Base-by-base conservation (phyloP, 2,797 vertebrate species). In the Lophotriccus pileatus region DNA sequence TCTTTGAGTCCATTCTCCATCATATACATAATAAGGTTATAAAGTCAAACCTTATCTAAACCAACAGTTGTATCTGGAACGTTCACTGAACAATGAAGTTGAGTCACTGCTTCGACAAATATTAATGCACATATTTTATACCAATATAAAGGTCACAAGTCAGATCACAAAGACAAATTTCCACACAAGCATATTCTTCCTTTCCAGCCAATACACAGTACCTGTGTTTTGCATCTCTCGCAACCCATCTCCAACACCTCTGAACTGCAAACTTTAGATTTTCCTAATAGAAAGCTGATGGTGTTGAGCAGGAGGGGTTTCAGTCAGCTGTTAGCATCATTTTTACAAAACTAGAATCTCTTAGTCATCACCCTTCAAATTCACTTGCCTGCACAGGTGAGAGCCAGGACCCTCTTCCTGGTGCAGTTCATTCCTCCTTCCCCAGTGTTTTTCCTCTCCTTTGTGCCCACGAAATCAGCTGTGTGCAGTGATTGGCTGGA, bases 261-360 rank as follows among this genome's bases (percentile, higher is more conserved):
- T 1, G 1, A 1, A 0, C 32, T 49, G 30, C 22, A 77, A 55
- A 70, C 55, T 63, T 69, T 19, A 58, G 18, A 34, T 84, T 69
- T 84, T 43, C 49, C 16, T 63, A 28, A 53, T 2, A 79, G 32
- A 55, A 84, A 59, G 21, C 6, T 41, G 59, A 50, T 0, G 0
- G 9, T 14, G 17, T 30, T 41, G 32, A 92, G 59, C 46, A 79
- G 44, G 21, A 79, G 13, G 44, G 7, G 78, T 79, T 94, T 92
- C 37, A 73, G 44, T 24, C 64, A 85, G 58, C 21, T 83, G 66
- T 82, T 80, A 94, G 70, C 13, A 37, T 56, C 70, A 58, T 64
- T 95, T 94, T 91, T 66, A 92, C 84, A 85, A 76, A 76, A 74
- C 16, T 24, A 56, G 41, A 53, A 76, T 73, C 41, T 89, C 44